A percentile compares a stretch with the other conserved stretches of the same genome.
Conservation (phyloP, 2,888 invertebrate genomes). For the Xiphydria camelus region DNA sequence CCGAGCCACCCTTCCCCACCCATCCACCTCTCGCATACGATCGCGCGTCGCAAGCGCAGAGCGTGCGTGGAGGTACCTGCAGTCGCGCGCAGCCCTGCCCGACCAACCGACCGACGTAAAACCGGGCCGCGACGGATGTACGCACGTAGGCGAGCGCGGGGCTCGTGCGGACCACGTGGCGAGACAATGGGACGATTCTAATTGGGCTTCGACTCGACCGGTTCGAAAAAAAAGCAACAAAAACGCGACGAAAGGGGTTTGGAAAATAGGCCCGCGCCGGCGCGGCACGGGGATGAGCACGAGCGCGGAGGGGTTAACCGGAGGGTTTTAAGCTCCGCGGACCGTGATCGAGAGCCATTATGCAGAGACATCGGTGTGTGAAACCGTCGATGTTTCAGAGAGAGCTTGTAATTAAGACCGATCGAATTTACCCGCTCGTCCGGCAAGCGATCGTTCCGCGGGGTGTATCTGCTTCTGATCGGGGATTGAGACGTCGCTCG, state of each 20-base stretch:
- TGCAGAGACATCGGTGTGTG: too few relatives aligned
- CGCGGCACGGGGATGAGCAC: constrained; percentile 26
- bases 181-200: constrained; percentile 56
- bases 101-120: constrained; percentile 1
- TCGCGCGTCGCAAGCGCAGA: too few relatives aligned
- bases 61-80: constrained; percentile 12
- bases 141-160: constrained; percentile 24
- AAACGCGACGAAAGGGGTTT: constrained; percentile 40
- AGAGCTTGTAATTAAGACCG: too few relatives aligned
- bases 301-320: constrained; percentile 8
- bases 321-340: constrained; percentile 22
- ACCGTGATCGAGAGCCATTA: constrained; percentile 40
- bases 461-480: too few relatives aligned
- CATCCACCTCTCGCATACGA: constrained; percentile 17
- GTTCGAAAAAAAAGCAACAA: constrained; percentile 27
- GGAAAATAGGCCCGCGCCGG: constrained; percentile 16
- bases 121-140: constrained; percentile 3
- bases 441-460: too few relatives aligned
- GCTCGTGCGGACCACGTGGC: constrained; percentile 57
- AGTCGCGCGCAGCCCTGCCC: constrained; percentile 8
- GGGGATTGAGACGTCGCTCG: too few relatives aligned
- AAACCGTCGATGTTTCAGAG: too few relatives aligned
- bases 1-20: background rate
- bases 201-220: constrained; percentile 51
- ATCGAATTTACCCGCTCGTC: too few relatives aligned